Conservation (phyloP, 2,113 vertebrate species). For the Lophius piscatorius region DNA sequence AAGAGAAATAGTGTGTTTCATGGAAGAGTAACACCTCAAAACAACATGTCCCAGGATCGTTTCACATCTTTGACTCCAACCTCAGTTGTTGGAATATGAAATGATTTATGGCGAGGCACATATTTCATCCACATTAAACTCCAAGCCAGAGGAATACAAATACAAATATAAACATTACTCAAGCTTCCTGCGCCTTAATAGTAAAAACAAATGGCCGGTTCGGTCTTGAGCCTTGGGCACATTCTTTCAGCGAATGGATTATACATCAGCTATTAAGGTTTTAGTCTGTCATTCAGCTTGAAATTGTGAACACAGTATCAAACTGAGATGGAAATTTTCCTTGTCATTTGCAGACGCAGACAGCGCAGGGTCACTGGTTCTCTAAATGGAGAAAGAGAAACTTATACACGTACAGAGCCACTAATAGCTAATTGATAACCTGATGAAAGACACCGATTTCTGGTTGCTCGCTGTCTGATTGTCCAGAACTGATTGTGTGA, state of each 20-base stretch:
- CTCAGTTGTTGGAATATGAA: conserved; percentile 46
- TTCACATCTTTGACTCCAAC: conserved; percentile 15
- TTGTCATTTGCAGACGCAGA: conserved; percentile 22
- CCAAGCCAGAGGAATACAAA: conserved; percentile 45
- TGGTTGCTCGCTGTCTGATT: neutral
- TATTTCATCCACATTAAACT: conserved; percentile 47
- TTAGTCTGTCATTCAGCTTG: conserved; percentile 23
- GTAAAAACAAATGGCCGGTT: conserved; percentile 56
- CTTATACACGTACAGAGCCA: no score
- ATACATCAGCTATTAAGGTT: conserved; percentile 44
- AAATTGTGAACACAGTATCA: conserved; percentile 26
- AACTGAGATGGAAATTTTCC: conserved; percentile 34
- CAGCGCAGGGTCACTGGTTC: conserved; percentile 1
- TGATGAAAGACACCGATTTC: neutral
- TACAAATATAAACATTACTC: conserved; percentile 60
- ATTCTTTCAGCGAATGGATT: conserved; percentile 60
- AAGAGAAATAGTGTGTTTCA: conserved; percentile 27
- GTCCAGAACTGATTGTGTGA: neutral
- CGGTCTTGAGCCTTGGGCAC: conserved; percentile 28
- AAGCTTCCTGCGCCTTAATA: conserved; percentile 40
- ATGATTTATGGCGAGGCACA: conserved; percentile 49
- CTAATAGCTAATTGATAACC: no score
- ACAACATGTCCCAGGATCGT: conserved; percentile 28
- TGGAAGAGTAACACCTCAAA: conserved; percentile 5
- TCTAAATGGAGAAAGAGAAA: neutral